Percentiles rank a stretch among this genome's conserved stretches.
Evolutionary conservation across 2,797 vertebrate genomes (phyloP).

Genomic region (Sebastes kiyomatsui): DNA sequence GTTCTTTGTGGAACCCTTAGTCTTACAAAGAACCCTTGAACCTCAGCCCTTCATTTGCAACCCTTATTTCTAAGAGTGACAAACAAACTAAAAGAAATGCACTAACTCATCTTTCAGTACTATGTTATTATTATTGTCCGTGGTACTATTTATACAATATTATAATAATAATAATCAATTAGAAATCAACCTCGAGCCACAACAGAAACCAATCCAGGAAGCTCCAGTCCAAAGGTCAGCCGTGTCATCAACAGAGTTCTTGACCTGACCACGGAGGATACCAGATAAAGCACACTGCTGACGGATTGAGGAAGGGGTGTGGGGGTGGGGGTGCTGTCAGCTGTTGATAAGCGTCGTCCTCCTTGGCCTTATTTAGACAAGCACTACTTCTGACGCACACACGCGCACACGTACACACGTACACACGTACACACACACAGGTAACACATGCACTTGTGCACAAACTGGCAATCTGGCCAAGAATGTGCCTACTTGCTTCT

Average conservation of each 20-base stretch:
- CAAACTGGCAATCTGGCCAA: constrained; percentile 8
- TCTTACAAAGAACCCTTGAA: too few species aligned
- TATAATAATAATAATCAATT: background rate
- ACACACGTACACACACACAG: background rate
- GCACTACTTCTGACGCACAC: constrained; percentile 69
- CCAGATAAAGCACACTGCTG: constrained; percentile 38
- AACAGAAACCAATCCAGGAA: background rate
- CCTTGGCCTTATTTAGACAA: constrained; percentile 89
- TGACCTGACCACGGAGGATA: constrained; percentile 30
- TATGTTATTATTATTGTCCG: too few species aligned
- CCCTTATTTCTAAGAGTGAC: too few species aligned
- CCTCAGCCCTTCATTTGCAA: too few species aligned
- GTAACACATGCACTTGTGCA: background rate
- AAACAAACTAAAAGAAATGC: background rate
- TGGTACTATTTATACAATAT: background rate
- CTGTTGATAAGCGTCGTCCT: constrained; percentile 82
- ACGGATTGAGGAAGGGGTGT: background rate
- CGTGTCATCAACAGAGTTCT: constrained; percentile 29
- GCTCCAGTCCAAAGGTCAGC: background rate
- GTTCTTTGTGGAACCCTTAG: too few species aligned
- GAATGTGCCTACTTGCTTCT: constrained; percentile 24
- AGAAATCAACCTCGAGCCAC: background rate
- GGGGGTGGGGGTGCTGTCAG: constrained; percentile 58
- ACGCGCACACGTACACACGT: background rate
- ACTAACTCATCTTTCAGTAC: background rate